Base-by-base conservation (phyloP, 1,140 invertebrate species). In the Monochamus saltuarius region DNA sequence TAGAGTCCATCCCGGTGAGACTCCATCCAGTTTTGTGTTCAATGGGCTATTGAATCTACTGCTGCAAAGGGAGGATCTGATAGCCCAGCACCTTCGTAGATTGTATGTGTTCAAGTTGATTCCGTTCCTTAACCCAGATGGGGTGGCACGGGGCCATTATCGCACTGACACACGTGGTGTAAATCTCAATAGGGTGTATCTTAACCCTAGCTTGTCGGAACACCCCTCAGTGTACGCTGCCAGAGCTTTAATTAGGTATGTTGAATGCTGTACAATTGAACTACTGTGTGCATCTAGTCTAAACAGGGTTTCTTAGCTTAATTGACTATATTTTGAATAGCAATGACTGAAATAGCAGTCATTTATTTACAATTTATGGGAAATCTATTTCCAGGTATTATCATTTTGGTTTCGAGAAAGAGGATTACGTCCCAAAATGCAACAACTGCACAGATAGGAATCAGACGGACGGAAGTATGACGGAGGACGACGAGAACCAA, bases 41-140 rank as follows among this genome's bases (percentile, higher is more conserved):
- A 94, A 95, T 77, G 95, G 95, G 13, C 87, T 95, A 60, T 79
- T 97, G 9, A 89, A 92, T 72, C 87, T 92, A 38, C 73, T 91
- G 49, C 71, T 97, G 4, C 84, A 85, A 58, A 82, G 85, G 29
- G 85, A 89, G 50, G 90, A 94, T 73, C 81, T 85, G 35, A 86
- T 92, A 29, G 92, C 83, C 75, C 69, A 85, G 54, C 78, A 82
- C 66, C 77, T 96, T 10, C 81, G 94, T 39, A 86, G 89, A 66
- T 74, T 86, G 39, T 92, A 90, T 73, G 91, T 97, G 49, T 96
- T 97, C 79, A 96, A 97, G 79, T 78, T 97, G 64, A 89, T 97
- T 58, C 94, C 94, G 1, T 91, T 95, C 82, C 78, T 97, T 46
- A 97, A 97, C 79, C 94, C 94, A 1, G 94, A 97, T 75, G 94